Evolutionary conservation across 2,888 invertebrate genomes (phyloP).

Genomic region (Cremastinae sp.): DNA sequence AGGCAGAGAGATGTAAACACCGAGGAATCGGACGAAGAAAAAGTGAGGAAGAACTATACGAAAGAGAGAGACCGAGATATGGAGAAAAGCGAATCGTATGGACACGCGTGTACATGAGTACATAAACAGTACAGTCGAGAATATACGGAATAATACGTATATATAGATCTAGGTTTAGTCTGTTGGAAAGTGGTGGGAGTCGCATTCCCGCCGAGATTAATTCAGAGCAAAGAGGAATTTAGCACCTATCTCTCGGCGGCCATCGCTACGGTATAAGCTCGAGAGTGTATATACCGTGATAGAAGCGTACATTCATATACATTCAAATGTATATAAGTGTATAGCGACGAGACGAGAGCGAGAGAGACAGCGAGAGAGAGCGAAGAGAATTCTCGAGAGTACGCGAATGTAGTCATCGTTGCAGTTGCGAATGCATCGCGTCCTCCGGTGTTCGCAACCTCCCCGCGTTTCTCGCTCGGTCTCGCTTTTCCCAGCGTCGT

Average conservation of each 20-base stretch:
- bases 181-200: slow-evolving; percentile 68
- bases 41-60: background rate
- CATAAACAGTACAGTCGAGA: background rate
- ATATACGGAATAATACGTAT: slow-evolving; percentile 9
- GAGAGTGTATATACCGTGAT: slow-evolving; percentile 4
- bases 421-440: slow-evolving; percentile 49
- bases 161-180: slow-evolving; percentile 48
- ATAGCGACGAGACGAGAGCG: too few relatives aligned
- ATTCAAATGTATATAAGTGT: slow-evolving; percentile 1
- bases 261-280: slow-evolving; percentile 63
- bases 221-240: slow-evolving; percentile 78
- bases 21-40: background rate
- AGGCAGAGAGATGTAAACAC: background rate
- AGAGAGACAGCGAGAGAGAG: slow-evolving; percentile 2
- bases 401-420: slow-evolving; percentile 47
- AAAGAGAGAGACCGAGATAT: slow-evolving; percentile 27
- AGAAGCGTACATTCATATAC: background rate
- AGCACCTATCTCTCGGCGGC: slow-evolving; percentile 75
- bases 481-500: slow-evolving; percentile 1
- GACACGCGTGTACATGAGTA: slow-evolving; percentile 19
- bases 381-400: slow-evolving; percentile 34
- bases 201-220: slow-evolving; percentile 78
- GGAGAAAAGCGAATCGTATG: slow-evolving; percentile 21
- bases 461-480: slow-evolving; percentile 12
- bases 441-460: too few relatives aligned